Conservation (phyloP, 2,113 vertebrate genomes). For the Setophaga petechia region DNA sequence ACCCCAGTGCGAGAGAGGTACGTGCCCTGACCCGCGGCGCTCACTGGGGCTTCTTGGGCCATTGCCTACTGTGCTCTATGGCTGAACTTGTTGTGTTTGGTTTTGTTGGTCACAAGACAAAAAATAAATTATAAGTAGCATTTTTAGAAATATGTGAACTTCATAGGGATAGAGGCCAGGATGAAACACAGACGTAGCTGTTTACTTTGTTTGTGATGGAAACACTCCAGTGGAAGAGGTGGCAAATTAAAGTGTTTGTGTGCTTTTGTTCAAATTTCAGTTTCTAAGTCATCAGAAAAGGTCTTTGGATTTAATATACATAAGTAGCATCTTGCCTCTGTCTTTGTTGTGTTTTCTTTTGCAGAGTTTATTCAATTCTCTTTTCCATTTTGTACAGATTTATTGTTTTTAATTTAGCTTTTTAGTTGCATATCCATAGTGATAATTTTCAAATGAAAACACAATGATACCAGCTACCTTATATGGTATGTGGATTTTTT, state of each 20-base stretch:
- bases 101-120: background rate
- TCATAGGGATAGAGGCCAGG: background rate
- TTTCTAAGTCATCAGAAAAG: background rate
- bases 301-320: background rate
- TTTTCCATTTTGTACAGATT: background rate
- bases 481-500: background rate
- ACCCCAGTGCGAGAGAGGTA: slow-evolving; percentile 98
- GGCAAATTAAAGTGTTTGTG: background rate
- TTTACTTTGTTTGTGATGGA: background rate
- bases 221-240: background rate
- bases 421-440: background rate
- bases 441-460: slow-evolving; percentile 3
- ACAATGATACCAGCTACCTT: background rate
- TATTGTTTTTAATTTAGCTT: background rate
- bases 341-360: background rate
- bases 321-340: background rate
- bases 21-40: background rate
- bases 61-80: background rate
- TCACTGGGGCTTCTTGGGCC: background rate
- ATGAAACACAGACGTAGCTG: background rate
- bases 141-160: background rate
- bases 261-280: background rate
- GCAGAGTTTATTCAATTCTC: background rate
- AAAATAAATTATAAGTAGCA: background rate
- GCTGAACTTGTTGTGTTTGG: background rate